Base-by-base conservation (phyloP, 2,797 vertebrate species). In the Diplodus puntazzo region DNA sequence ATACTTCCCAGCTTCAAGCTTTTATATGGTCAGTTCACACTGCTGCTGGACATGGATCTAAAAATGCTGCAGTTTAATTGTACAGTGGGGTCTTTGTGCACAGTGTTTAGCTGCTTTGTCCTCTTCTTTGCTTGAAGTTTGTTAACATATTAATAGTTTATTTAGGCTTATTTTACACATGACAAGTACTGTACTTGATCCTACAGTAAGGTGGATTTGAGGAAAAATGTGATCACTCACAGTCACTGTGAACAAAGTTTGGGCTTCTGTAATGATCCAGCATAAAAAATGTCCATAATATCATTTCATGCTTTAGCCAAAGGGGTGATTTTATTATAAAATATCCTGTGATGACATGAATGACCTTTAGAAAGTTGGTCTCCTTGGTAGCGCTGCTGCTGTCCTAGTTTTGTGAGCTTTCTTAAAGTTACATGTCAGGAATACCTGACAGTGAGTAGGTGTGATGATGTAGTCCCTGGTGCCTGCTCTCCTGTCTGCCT, bases 361-460 rank as follows among this genome's bases (percentile, higher is more conserved):
- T 72, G 39, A 73, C 62, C 55, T 64, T 71, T 18, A 69, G n/a
- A 72, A 75, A 74, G 58, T 60, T 53, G 34, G 6, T 64, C 64
- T 23, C 64, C 27, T 63, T 77, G 5, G 21, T 42, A 73, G 64
- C 69, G 67, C 55, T 11, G 42, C 62, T 52, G 46, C 59, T 57
- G 77, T 77, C 65, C 71, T 43, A 72, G 46, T 72, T 78, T 71
- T 67, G 39, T 20, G 10, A 55, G 30, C 21, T 52, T 67, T 75
- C 46, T 43, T 57, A 59, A 73, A 83, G 53, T 65, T 53, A 20
- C 25, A 58, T 73, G 61, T 69, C 69, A 30, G n/a, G 13, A 64
- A 75, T 61, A 57, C 25, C 49, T 79, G 75, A 75, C 81, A 78
- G 60, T 65, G 64, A 61, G 79, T 65, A 52, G 52, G 66, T 66